phyloP scores from a whole-genome alignment of 2,888 invertebrate genomes.

The Aspidiotus rigidus region DNA sequence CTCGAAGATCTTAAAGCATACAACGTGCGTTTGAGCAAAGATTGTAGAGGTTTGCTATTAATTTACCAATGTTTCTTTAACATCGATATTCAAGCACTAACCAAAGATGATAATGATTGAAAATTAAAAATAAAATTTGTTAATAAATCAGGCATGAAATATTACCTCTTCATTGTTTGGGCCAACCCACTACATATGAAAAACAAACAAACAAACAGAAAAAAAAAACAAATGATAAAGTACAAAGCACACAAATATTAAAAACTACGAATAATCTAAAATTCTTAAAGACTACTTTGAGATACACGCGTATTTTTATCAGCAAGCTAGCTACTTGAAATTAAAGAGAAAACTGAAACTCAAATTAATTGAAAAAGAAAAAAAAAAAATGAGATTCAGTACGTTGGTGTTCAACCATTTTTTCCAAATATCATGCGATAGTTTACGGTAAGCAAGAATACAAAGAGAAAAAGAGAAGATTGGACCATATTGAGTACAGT shows the following conservation, averaged over 20 bases:
- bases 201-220: slow-evolving; percentile 38
- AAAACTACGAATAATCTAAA: too few relatives aligned
- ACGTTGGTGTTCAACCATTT: too few relatives aligned
- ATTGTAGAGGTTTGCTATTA: slow-evolving; percentile 2
- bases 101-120: neutral
- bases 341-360: too few relatives aligned
- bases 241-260: slow-evolving; percentile 12
- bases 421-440: too few relatives aligned
- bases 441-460: too few relatives aligned
- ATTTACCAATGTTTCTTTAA: neutral
- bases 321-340: too few relatives aligned
- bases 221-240: slow-evolving; percentile 34
- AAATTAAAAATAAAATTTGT: slow-evolving; percentile 23
- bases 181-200: slow-evolving; percentile 55
- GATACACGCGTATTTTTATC: too few relatives aligned
- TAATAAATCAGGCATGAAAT: slow-evolving; percentile 30
- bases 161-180: slow-evolving; percentile 59
- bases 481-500: too few relatives aligned
- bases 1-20: neutral
- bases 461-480: too few relatives aligned
- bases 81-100: neutral
- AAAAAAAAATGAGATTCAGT: too few relatives aligned
- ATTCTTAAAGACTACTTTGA: too few relatives aligned
- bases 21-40: neutral
- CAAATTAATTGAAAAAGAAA: too few relatives aligned